Evolutionary conservation across 2,888 invertebrate species (phyloP).

Genomic region (Sarcophaga carnaria): DNA sequence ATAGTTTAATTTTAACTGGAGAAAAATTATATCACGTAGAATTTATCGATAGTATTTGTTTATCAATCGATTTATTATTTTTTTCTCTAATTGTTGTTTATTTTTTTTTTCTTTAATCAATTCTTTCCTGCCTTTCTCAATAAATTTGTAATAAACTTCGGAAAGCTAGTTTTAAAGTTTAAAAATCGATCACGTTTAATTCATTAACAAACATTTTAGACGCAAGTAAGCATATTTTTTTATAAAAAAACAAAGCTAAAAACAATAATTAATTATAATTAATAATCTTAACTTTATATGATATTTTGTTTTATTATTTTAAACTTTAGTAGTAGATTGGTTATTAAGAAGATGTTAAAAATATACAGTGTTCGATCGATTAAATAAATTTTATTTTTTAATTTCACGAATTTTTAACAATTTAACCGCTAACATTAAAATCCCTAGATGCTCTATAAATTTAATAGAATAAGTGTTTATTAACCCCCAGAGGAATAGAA

Average conservation of each 20-base stretch:
- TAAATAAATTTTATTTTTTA: not conserved
- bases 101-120: slow-evolving; percentile 4
- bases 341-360: not conserved
- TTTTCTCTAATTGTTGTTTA: not conserved
- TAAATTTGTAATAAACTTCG: slow-evolving; percentile 55
- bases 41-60: slow-evolving; percentile 17
- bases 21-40: slow-evolving; percentile 20
- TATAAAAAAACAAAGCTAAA: slow-evolving; percentile 33
- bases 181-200: slow-evolving; percentile 9
- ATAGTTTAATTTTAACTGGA: no score
- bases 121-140: slow-evolving; percentile 37
- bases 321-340: not conserved
- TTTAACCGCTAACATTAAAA: no score
- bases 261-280: slow-evolving; percentile 16
- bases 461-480: no score
- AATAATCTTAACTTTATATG: slow-evolving; percentile 28
- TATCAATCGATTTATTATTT: not conserved
- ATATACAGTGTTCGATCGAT: not conserved
- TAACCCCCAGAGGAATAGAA: no score
- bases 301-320: not conserved
- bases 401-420: no score
- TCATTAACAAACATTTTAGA: slow-evolving; percentile 28
- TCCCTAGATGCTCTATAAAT: no score
- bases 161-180: slow-evolving; percentile 20
- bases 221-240: slow-evolving; percentile 63